phyloP scores from a whole-genome alignment of 1,140 invertebrate genomes.

The Pachyrhynchus sulphureomaculatus region DNA sequence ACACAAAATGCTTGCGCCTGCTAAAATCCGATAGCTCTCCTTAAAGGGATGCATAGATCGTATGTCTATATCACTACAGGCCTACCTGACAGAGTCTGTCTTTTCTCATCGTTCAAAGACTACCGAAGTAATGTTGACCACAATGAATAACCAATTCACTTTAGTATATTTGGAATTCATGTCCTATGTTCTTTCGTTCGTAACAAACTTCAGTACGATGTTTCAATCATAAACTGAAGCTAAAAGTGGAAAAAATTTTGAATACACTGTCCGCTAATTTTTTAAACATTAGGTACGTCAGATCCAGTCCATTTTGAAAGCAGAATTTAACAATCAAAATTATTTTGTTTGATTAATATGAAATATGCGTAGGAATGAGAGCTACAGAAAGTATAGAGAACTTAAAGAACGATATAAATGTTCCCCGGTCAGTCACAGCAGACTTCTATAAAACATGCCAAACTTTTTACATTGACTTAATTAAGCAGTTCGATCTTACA shows the following conservation, averaged over 20 bases:
- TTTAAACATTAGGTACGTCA: too few relatives aligned
- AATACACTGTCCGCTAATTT: too few relatives aligned
- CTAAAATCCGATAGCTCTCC: conserved; percentile 49
- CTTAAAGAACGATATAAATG: not conserved
- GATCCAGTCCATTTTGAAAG: too few relatives aligned
- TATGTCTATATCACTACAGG: conserved; percentile 42
- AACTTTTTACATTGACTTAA: not conserved
- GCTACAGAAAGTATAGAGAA: too few relatives aligned
- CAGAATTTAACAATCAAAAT: too few relatives aligned
- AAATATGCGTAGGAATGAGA: too few relatives aligned
- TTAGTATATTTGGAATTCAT: too few relatives aligned
- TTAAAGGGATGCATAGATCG: conserved; percentile 47
- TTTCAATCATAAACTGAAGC: too few relatives aligned
- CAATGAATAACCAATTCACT: not conserved
- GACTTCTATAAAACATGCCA: conserved; percentile 7
- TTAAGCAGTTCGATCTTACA: conserved; percentile 1
- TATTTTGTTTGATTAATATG: too few relatives aligned
- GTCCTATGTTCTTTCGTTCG: too few relatives aligned
- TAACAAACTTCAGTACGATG: too few relatives aligned
- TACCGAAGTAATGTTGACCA: conserved; percentile 44
- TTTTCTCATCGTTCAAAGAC: conserved; percentile 47
- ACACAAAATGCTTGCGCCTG: conserved; percentile 47
- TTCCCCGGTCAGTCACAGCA: not conserved
- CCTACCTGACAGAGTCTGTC: conserved; percentile 42
- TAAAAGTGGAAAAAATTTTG: too few relatives aligned